phyloP scores from a whole-genome alignment of 2,797 vertebrate genomes.

The Carduelis carduelis region DNA sequence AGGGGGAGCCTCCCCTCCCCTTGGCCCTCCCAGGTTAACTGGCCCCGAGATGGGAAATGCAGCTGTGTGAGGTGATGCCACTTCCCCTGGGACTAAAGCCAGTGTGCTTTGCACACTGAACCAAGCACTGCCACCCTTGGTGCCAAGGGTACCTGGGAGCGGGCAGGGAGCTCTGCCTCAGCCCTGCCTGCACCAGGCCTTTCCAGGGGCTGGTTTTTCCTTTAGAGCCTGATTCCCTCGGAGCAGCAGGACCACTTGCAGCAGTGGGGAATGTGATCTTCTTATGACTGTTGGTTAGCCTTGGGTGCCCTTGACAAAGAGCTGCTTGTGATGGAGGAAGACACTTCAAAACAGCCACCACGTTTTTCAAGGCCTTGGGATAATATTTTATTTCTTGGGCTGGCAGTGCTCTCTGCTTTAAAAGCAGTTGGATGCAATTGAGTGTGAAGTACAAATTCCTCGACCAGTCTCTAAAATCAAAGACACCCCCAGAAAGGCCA shows the following conservation, averaged over 20 bases:
- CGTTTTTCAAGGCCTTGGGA: background rate
- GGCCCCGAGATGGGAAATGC: background rate
- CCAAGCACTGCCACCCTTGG: background rate
- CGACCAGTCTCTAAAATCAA: background rate
- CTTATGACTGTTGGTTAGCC: background rate
- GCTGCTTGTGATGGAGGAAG: background rate
- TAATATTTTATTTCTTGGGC: background rate
- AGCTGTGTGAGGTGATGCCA: background rate
- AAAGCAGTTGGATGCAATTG: background rate
- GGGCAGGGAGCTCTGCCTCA: background rate
- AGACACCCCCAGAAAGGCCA: background rate
- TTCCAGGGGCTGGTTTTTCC: background rate
- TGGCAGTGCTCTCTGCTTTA: background rate
- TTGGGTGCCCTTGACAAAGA: background rate
- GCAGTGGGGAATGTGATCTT: background rate
- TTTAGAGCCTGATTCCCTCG: background rate
- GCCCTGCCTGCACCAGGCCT: background rate
- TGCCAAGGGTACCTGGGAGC: background rate
- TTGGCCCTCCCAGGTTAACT: accelerated
- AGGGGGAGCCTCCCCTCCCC: background rate
- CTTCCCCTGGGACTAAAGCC: background rate
- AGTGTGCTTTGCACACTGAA: background rate
- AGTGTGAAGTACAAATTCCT: background rate
- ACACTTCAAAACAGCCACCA: background rate
- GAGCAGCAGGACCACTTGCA: background rate